These are phyloP conservation scores for Zosterops lateralis DNA, from an alignment of 2,113 vertebrate species.

Conservation along the genomic window DNA sequence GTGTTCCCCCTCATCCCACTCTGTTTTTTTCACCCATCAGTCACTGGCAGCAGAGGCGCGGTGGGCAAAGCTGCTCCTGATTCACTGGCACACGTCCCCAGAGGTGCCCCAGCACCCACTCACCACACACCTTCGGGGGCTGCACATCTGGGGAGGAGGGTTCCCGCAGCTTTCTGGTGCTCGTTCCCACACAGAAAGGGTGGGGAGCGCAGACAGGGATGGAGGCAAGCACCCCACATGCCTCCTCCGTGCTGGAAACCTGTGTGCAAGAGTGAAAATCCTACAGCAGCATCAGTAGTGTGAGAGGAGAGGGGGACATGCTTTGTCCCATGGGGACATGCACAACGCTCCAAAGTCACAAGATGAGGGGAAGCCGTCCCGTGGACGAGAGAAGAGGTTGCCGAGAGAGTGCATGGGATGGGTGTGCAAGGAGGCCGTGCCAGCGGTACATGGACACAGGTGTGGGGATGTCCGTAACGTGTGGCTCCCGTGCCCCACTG, in stretches of 20 bases:
- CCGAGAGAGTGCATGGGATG: rapidly evolving
- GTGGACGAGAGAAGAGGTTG: rapidly evolving
- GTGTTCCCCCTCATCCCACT: neutral
- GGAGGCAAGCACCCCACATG: neutral
- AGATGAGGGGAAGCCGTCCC: neutral
- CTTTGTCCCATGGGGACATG: neutral
- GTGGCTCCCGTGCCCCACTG: rapidly evolving
- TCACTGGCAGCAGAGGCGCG: rapidly evolving
- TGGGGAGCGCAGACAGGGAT: rapidly evolving
- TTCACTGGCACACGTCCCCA: neutral
- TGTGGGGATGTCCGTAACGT: rapidly evolving
- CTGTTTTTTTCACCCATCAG: neutral
- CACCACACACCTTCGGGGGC: neutral
- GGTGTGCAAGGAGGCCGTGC: too few species aligned
- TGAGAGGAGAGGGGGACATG: rapidly evolving
- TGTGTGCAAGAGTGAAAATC: neutral
- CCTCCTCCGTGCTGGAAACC: neutral
- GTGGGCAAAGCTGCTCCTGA: neutral
- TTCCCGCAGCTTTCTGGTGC: neutral
- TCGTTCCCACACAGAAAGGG: neutral
- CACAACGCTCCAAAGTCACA: neutral
- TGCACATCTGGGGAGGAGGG: neutral
- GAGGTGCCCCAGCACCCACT: neutral
- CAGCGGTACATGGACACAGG: too few species aligned
- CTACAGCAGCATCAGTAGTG: neutral